These are phyloP conservation scores for Drosophila parthenogenetica DNA, from an alignment of 2,888 invertebrate genomes.

Conservation along the genomic window DNA sequence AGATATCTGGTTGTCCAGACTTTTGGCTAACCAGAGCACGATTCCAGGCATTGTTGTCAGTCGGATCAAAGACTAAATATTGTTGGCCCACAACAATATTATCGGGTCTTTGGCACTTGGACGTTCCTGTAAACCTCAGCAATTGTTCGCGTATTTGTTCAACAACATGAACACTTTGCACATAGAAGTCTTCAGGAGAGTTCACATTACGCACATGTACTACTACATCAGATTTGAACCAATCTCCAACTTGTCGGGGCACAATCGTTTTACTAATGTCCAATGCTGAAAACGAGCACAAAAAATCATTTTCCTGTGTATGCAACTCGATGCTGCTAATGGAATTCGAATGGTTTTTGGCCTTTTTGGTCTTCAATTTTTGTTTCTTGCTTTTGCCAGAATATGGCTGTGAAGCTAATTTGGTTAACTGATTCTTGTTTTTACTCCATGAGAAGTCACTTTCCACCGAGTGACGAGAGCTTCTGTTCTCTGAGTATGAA, in stretches of 20 bases:
- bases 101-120: conserved; percentile 22
- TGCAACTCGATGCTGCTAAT: neutral
- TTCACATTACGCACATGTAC: conserved; percentile 86
- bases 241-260: conserved; percentile 8
- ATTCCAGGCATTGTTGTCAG: conserved; percentile 88
- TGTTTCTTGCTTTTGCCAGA: neutral
- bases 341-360: neutral
- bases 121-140: conserved; percentile 54
- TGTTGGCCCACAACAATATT: conserved; percentile 86
- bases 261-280: conserved; percentile 24
- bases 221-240: conserved; percentile 48
- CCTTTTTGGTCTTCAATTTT: conserved; percentile 1
- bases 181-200: conserved; percentile 88
- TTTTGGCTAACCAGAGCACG: conserved; percentile 85
- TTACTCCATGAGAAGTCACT: neutral
- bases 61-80: conserved; percentile 87
- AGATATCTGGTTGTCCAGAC: conserved; percentile 78
- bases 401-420: neutral
- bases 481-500: neutral
- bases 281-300: conserved; percentile 23
- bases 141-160: conserved; percentile 49
- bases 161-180: conserved; percentile 68
- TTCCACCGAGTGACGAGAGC: neutral
- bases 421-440: neutral
- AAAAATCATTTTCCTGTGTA: conserved; percentile 3